phyloP scores from a whole-genome alignment of 2,113 vertebrate genomes.

The Centropus unirufus region DNA sequence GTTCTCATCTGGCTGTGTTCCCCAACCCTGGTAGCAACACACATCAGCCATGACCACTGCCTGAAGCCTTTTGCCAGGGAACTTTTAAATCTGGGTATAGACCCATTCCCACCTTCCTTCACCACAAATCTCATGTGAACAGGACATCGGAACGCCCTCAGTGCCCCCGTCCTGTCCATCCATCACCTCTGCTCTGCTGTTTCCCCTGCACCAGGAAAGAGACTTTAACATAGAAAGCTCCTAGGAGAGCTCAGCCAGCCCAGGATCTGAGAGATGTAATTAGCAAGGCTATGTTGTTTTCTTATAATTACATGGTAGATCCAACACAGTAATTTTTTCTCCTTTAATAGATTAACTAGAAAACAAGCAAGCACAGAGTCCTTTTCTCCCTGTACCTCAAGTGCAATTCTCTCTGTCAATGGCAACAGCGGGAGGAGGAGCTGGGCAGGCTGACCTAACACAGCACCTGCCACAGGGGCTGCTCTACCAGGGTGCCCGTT shows the following conservation, averaged over 20 bases:
- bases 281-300: not conserved
- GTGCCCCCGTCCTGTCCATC: not conserved
- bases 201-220: not conserved
- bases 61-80: not conserved
- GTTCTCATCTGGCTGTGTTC: not conserved
- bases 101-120: not conserved
- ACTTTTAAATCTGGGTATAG: accelerated
- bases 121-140: accelerated
- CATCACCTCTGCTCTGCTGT: not conserved
- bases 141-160: not conserved
- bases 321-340: not conserved
- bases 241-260: not conserved
- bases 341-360: not conserved
- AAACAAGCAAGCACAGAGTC: not conserved
- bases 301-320: not conserved
- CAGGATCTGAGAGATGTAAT: not conserved
- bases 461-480: not conserved
- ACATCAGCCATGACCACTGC: accelerated
- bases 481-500: not conserved
- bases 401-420: not conserved
- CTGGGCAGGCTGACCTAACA: not conserved
- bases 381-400: not conserved
- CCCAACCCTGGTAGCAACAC: not conserved
- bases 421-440: not conserved
- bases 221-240: not conserved